A percentile compares a stretch with the other conserved stretches of the same genome.
Evolutionary conservation across 2,113 vertebrate genomes (phyloP).

Genomic region (Thalassarche chlororhynchos): DNA sequence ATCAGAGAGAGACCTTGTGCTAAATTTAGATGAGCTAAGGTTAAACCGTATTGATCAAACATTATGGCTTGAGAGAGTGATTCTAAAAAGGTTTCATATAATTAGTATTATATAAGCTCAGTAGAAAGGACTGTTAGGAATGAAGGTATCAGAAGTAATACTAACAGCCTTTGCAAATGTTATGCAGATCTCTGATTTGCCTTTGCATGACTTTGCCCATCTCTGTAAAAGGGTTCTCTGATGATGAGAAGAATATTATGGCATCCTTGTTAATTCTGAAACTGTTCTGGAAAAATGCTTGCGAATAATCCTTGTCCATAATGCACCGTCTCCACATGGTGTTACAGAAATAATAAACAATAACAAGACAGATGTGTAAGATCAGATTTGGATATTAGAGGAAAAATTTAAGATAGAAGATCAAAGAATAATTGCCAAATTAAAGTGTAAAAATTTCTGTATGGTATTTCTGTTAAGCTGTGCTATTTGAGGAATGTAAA

Average conservation of each 20-base stretch:
- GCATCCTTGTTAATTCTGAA: not conserved
- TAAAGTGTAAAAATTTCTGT: constrained; percentile 20
- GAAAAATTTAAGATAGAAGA: not conserved
- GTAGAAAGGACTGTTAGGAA: constrained; percentile 12
- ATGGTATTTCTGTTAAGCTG: not conserved
- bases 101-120: constrained; percentile 45
- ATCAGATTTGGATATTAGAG: not conserved
- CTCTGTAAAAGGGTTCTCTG: not conserved
- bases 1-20: constrained; percentile 40
- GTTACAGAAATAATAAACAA: not conserved
- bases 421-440: constrained; percentile 36
- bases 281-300: not conserved
- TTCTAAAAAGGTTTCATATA: constrained; percentile 44
- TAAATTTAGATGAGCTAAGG: constrained; percentile 60
- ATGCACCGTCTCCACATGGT: not conserved
- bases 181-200: constrained; percentile 36
- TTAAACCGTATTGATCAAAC: constrained; percentile 60
- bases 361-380: not conserved
- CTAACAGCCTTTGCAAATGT: constrained; percentile 23
- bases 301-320: not conserved
- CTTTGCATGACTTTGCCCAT: constrained; percentile 34
- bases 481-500: constrained; percentile 1
- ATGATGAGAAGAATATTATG: not conserved
- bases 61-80: constrained; percentile 22
- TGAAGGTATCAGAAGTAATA: not conserved